These are phyloP conservation scores for Pseudococcus jackbeardsleyi DNA, from an alignment of 2,888 invertebrate species.

Conservation along the genomic window DNA sequence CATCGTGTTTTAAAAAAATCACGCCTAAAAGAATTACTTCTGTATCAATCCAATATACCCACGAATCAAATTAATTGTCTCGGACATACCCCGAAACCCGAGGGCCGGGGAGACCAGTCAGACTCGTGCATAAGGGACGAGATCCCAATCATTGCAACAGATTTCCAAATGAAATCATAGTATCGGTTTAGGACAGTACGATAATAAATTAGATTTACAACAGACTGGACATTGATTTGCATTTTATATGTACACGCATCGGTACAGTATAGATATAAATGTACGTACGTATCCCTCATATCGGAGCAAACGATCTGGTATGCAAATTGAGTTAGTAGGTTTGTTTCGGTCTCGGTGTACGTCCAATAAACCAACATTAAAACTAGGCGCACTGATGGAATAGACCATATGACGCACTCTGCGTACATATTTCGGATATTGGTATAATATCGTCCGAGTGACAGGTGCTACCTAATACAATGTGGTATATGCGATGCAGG, in stretches of 20 bases:
- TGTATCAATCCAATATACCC: no score
- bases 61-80: background rate
- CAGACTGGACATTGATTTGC: slow-evolving; percentile 65
- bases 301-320: slow-evolving; percentile 60
- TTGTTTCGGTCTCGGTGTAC: slow-evolving; percentile 12
- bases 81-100: background rate
- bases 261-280: background rate
- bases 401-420: slow-evolving; percentile 57
- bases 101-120: background rate
- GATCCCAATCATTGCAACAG: slow-evolving; percentile 21
- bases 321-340: slow-evolving; percentile 64
- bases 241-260: slow-evolving; percentile 44
- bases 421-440: slow-evolving; percentile 45
- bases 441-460: slow-evolving; percentile 59
- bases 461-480: slow-evolving; percentile 52
- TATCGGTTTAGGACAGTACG: slow-evolving; percentile 19
- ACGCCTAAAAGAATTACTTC: no score
- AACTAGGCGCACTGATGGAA: slow-evolving; percentile 30
- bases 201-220: slow-evolving; percentile 63
- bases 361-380: slow-evolving; percentile 62
- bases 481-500: slow-evolving; percentile 35
- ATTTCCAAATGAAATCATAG: slow-evolving; percentile 53
- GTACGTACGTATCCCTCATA: slow-evolving; percentile 50
- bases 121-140: background rate
- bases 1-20: no score